Conservation (phyloP, 2,888 invertebrate species). For the Tiliacea citrago region DNA sequence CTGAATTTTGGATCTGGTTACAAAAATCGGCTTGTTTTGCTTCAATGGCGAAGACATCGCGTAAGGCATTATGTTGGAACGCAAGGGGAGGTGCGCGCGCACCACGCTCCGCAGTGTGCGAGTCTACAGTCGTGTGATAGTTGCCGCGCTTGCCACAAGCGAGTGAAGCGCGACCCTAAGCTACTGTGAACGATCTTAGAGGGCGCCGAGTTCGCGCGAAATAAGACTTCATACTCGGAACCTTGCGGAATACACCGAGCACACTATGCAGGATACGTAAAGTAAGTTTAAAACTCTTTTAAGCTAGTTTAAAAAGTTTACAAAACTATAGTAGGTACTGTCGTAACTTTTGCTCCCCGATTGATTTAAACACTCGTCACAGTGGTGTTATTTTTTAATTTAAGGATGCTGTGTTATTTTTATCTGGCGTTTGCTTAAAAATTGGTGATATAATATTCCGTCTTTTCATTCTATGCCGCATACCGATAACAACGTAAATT, state of each 20-base stretch:
- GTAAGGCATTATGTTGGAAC: conserved; percentile 65
- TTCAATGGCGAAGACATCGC: conserved; percentile 78
- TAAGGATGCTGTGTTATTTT: not conserved
- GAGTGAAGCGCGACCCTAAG: conserved; percentile 30
- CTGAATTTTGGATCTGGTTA: conserved; percentile 73
- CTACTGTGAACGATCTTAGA: conserved; percentile 11
- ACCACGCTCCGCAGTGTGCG: conserved; percentile 65
- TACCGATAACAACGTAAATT: not conserved
- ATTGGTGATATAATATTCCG: not conserved
- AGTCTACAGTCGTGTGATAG: conserved; percentile 60
- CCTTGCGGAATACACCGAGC: not conserved
- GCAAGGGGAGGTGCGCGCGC: conserved; percentile 76
- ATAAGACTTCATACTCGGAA: conserved; percentile 9
- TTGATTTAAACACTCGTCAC: not conserved
- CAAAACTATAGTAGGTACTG: conserved; percentile 11
- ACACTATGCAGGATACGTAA: conserved; percentile 26
- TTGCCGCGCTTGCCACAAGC: conserved; percentile 64
- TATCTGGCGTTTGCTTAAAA: not conserved
- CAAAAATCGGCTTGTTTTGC: conserved; percentile 78
- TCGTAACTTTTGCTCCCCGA: conserved; percentile 4
- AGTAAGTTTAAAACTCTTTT: conserved; percentile 51
- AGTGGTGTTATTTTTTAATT: conserved; percentile 5
- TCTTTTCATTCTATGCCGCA: not conserved
- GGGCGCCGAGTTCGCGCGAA: conserved; percentile 18
- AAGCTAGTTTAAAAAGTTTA: conserved; percentile 19